Base-by-base conservation (phyloP, 2,888 invertebrate genomes). In the Dysmachus trigonus region DNA sequence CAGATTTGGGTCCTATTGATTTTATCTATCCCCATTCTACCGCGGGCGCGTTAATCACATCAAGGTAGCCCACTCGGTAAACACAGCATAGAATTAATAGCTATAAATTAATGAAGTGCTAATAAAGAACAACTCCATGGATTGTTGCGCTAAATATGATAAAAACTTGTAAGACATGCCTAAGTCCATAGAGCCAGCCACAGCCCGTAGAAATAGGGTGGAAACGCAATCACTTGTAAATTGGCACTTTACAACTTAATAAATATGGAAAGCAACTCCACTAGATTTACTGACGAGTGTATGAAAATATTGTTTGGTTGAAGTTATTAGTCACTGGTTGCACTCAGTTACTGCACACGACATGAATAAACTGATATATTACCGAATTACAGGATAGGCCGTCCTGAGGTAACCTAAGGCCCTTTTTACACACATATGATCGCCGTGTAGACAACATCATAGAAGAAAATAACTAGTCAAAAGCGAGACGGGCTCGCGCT, bases 71-170 rank as follows among this genome's bases (percentile, higher is more conserved):
- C 81, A 81, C 81, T 31, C 27, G 62, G 30, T 31, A 51, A 81
- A 62, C 53, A 62, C 47, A 51, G 51, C 15, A 13, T 10, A n/a
- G 47, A 51, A 81, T 81, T 53, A 81, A 81, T 81, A 53, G 53
- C 33, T 31, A 62, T 81, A 81, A 81, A 53, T 53, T 62, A 81
- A 53, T 81, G 62, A 81, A 81, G 81, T 81, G 81, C 53, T 81
- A 81, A 53, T 33, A 81, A 81, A 53, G 62, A 51, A 30, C 15
- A 79, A 79, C 51, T 79, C 79, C 79, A 30, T 27, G 79, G 51
- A 79, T 79, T 51, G 79, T 79, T 47, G 30, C 27, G 31, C 51
- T 51, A 31, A 51, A 51, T 51, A 79, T 38, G 22, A 79, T 79
- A 38, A 79, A 31, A 79, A 79, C 62, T 10, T 76, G 51, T 79